A percentile compares a stretch with the other conserved stretches of the same genome.
Conservation (phyloP, 2,797 vertebrate species). For the Poeciliopsis presidionis region DNA sequence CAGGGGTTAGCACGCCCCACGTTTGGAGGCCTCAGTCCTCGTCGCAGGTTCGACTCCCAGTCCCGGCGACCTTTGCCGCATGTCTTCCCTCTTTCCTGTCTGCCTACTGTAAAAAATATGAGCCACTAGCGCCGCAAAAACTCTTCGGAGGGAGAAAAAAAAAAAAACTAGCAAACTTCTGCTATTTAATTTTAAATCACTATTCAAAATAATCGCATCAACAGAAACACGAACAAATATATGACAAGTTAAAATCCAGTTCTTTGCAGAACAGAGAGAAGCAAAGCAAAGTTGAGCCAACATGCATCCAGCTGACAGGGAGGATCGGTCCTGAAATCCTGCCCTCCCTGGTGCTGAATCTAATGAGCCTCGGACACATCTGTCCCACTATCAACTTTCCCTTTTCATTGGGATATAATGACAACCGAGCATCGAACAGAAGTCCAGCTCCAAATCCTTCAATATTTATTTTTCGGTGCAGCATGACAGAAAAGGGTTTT, state of each 20-base stretch:
- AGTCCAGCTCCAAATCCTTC: background rate
- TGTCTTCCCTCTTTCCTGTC: too few relatives aligned
- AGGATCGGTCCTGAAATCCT: slow-evolving; percentile 43
- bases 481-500: background rate
- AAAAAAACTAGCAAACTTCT: background rate
- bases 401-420: slow-evolving; percentile 2
- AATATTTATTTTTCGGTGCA: background rate
- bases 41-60: too few relatives aligned
- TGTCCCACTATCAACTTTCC: slow-evolving; percentile 30
- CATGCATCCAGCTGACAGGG: slow-evolving; percentile 52
- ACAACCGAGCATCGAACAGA: slow-evolving; percentile 1
- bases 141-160: too few relatives aligned
- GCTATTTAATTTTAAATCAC: background rate
- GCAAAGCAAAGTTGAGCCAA: slow-evolving; percentile 47
- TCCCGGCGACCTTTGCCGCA: too few relatives aligned
- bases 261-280: background rate
- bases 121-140: too few relatives aligned
- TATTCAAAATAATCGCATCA: background rate
- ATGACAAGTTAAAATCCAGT: slow-evolving; percentile 70
- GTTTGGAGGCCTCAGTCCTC: too few relatives aligned
- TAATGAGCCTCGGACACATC: slow-evolving; percentile 69
- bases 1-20: too few relatives aligned
- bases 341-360: slow-evolving; percentile 27
- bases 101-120: too few relatives aligned
- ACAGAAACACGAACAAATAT: background rate